Evolutionary conservation across 1,140 invertebrate genomes (phyloP), one percentile per base, ranked within the genome.

Genomic region (Chrysoperla carnea): DNA sequence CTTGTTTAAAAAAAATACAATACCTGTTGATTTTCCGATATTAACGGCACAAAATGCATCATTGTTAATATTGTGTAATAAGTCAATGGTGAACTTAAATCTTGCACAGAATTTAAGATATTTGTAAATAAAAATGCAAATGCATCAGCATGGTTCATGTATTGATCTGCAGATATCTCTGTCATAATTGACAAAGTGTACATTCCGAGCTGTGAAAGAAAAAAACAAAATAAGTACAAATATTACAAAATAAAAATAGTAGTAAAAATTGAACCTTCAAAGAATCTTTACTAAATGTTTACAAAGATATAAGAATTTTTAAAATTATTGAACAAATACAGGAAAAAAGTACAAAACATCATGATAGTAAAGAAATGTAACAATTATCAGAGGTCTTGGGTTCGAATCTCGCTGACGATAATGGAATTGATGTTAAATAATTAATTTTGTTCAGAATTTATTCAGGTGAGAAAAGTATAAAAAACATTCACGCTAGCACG

Each of bases 121-220:
- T 68, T 62, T 29, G 58, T 58, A 47, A 81, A 67, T 9, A 80
- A 51, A 37, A 58, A 47, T 31, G 70, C 55, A 33, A 82, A 58
- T 9, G 68, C 60, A 13, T 60, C 54, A 6, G 68, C 57, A 55
- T 78, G 69, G 9, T 63, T 62, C 35, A 68, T 56, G 49, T 78
- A 68, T 31, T 70, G 66, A 36, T 70, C 67, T 40, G 69, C 63
- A 28, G 75, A 70, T 37, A 71, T 62, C 45, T 76, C 69, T 31
- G 76, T 69, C 54, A 81, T 72, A 41, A 68, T 68, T 41, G 71
- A 70, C 45, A 82, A 56, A 7, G 74, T 70, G 53, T 72, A 77
- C 60, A 78, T 70, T 31, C 75, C 78, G 41, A 79, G 50, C 76
- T 81, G 51, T 36, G 52, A 54, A 53, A 58, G 55, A 12, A 48